phyloP scores from a whole-genome alignment of 2,888 invertebrate genomes.

The Cinara cedri region DNA sequence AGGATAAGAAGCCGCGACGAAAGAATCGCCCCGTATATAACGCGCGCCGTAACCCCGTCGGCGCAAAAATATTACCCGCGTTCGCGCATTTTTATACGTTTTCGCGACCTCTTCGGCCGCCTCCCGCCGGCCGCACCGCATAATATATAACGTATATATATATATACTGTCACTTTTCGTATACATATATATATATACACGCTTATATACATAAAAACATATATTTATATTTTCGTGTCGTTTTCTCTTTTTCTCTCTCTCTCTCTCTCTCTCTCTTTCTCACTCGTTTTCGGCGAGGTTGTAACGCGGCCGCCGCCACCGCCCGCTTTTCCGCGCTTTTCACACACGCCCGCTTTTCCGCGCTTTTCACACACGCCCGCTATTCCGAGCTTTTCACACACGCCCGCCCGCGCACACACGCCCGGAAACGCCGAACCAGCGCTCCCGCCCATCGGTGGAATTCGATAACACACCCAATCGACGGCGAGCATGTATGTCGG shows the following conservation, averaged over 20 bases:
- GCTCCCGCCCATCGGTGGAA: constrained; percentile 30
- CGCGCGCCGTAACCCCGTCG: too few species aligned
- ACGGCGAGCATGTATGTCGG: background rate
- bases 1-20: too few species aligned
- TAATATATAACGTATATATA: too few species aligned
- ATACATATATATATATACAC: too few species aligned
- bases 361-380: background rate
- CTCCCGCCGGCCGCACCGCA: too few species aligned
- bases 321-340: background rate
- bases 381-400: background rate
- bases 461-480: constrained; percentile 51
- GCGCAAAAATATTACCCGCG: too few species aligned
- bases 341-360: background rate
- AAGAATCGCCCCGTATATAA: too few species aligned
- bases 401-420: constrained; percentile 18
- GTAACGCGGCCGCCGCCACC: too few species aligned
- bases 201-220: too few species aligned
- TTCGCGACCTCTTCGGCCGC: too few species aligned
- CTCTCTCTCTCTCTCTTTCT: background rate
- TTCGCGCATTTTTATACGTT: too few species aligned
- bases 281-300: background rate
- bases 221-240: background rate
- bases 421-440: constrained; percentile 2
- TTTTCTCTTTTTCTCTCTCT: background rate
- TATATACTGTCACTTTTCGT: too few species aligned